Evolutionary conservation across 2,888 invertebrate species (phyloP), one percentile per base, ranked within the genome.

Genomic region (Congeria kusceri): DNA sequence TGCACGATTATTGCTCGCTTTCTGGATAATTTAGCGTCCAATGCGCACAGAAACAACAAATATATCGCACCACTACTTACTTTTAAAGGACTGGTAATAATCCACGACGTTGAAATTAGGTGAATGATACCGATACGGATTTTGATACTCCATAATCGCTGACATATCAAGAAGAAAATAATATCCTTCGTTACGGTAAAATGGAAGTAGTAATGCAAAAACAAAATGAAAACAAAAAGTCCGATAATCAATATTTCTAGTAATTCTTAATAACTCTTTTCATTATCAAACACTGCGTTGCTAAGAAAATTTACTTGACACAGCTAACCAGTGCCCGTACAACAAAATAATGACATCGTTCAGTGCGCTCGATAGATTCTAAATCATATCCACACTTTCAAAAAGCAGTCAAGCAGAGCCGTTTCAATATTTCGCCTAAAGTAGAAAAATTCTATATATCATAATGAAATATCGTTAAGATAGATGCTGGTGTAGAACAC

Each of bases 81-180:
- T 91, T 86, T 91, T 92, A 88, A 93, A 98, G 94, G 98, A 98
- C 93, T 98, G 98, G 95, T 98, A 91, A 74, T 87, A 98, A 95
- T 98, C 98, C 98, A 98, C 98, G 98, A 98, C 98, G 94, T 98
- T 98, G 93, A 98, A 98, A 94, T 98, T 98, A n/a, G 88, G 86
- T n/a, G 88, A 84, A 5, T 3, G 39, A 39, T 39, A 39, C 39
- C 39, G 39, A 39, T 39, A 39, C 5, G 39, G 39, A 76, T 5
- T 85, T 68, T 20, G 84, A 73, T 62, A 83, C 74, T 90, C 90
- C 90, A 90, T 90, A 75, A 80, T 78, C 23, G 70, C 13, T 39
- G 56, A 32, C 70, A 70, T 70, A n/a, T 39, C 39, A 39, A 39
- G 3, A 15, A 5, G 46, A 47, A 23, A 27, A 0, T 39, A 25